These are phyloP conservation scores for Trachymyrmex cornetzi DNA, from an alignment of 1,140 invertebrate genomes.

Conservation along the genomic window DNA sequence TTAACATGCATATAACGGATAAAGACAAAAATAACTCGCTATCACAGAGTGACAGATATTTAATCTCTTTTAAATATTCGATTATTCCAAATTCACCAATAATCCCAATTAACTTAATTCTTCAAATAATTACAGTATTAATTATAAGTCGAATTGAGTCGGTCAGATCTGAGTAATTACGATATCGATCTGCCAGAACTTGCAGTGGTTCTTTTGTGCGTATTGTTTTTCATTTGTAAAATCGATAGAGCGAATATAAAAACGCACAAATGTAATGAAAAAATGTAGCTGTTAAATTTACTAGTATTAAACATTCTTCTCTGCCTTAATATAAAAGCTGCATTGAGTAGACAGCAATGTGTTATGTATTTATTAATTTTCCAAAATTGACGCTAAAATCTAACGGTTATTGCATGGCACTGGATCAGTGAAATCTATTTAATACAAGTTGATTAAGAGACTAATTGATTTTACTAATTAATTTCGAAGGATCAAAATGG, in stretches of 20 bases:
- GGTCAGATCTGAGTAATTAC: not conserved
- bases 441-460: no score
- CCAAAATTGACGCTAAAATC: no score
- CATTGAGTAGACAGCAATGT: not conserved
- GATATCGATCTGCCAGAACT: conserved; percentile 18
- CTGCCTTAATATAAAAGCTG: not conserved
- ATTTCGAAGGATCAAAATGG: no score
- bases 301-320: not conserved
- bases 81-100: not conserved
- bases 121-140: not conserved
- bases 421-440: no score
- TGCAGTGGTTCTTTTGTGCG: not conserved
- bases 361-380: not conserved
- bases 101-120: not conserved
- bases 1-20: not conserved
- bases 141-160: not conserved
- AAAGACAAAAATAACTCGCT: not conserved
- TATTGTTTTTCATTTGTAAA: not conserved
- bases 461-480: no score
- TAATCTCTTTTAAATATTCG: not conserved
- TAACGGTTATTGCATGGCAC: no score
- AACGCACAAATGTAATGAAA: not conserved
- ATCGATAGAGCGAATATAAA: conserved; percentile 15
- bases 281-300: not conserved
- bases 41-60: not conserved